Conservation (phyloP, 2,888 invertebrate genomes). For the Stegophylla sp. region DNA sequence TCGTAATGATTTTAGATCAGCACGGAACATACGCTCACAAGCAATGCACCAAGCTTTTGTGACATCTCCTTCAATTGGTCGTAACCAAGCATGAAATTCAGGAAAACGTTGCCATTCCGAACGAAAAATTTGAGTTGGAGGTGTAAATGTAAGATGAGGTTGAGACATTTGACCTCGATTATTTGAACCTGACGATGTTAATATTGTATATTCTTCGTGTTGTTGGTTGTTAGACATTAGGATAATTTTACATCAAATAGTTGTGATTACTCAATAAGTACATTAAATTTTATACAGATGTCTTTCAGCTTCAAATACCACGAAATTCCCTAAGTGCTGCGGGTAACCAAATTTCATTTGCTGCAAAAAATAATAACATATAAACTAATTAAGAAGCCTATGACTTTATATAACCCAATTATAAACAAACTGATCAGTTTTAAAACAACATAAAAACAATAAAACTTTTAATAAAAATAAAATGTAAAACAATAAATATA, state of each 20-base stretch:
- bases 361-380: slow-evolving; percentile 59
- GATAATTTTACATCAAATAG: slow-evolving; percentile 37
- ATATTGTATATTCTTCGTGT: slow-evolving; percentile 54
- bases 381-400: slow-evolving; percentile 56
- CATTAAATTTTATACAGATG: slow-evolving; percentile 13
- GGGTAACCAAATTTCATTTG: slow-evolving; percentile 54
- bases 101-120: slow-evolving; percentile 61
- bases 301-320: slow-evolving; percentile 45
- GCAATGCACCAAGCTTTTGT: slow-evolving; percentile 60
- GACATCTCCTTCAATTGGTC: slow-evolving; percentile 60
- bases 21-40: slow-evolving; percentile 60
- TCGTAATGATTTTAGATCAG: slow-evolving; percentile 60
- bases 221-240: slow-evolving; percentile 55
- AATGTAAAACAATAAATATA: not conserved
- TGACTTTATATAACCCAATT: slow-evolving; percentile 27
- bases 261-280: slow-evolving; percentile 16
- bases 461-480: not conserved
- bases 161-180: slow-evolving; percentile 54
- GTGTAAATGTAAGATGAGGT: slow-evolving; percentile 63
- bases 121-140: slow-evolving; percentile 67
- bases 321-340: slow-evolving; percentile 43
- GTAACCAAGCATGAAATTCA: slow-evolving; percentile 61
- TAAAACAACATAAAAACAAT: slow-evolving; percentile 3
- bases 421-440: not conserved
- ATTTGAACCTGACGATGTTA: slow-evolving; percentile 45